Evolutionary conservation across 1,140 invertebrate genomes (phyloP), one percentile per base, ranked within the genome.

Genomic region (Thalassaphorura encarpata): DNA sequence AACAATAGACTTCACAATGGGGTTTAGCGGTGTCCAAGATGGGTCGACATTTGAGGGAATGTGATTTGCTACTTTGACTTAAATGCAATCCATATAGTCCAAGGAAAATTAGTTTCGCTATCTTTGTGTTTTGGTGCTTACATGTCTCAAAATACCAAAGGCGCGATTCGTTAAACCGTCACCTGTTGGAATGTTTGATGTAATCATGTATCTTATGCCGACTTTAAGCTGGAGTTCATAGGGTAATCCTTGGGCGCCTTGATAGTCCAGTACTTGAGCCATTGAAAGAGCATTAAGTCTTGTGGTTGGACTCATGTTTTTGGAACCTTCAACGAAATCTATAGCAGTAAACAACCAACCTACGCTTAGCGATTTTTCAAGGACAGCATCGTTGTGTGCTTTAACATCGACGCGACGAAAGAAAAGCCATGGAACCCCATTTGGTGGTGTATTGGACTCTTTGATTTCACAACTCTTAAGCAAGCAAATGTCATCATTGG

Each of bases 121-220:
- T 24, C n/a, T 0, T 62, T 53, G 48, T n/a, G n/a, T n/a, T n/a
- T n/a, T n/a, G n/a, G n/a, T n/a, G n/a, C n/a, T n/a, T n/a, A n/a
- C n/a, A n/a, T 62, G 41, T 48, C 31, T 48, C 54, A 69, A 64
- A 21, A 56, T 58, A 45, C 68, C 67, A 57, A 62, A 65, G 45
- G 63, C 53, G 1, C 69, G 67, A 58, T 71, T 70, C 52, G 66
- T 62, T 18, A 70, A 61, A 13, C 69, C 69, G 57, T 71, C 68
- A 21, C 24, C 11, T 1, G 65, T 59, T 46, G 64, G 41, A 33
- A 69, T 63, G 57, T 72, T 71, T 33, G 56, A 57, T 2, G 65
- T 69, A 41, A 72, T 62, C 64, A 71, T 67, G 55, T 72, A 71
- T 18, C 58, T 60, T 15, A 48, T 59, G 33, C 61, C 65, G 33